Conservation (phyloP, 2,888 invertebrate genomes). For the Watsonalla cultraria region DNA sequence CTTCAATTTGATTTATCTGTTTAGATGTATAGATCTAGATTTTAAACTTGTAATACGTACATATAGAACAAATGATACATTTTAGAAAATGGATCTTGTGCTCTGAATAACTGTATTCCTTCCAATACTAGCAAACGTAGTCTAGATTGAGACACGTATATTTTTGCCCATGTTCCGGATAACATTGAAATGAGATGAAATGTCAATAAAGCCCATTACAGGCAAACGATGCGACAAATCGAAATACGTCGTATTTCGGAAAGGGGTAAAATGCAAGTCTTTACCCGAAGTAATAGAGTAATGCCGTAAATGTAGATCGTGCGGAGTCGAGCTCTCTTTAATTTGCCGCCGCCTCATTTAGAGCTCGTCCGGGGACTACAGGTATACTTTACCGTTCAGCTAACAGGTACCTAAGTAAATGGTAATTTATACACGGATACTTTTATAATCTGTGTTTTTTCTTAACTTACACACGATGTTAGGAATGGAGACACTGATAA, state of each 20-base stretch:
- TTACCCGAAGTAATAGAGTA: slow-evolving; percentile 27
- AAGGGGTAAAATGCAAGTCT: slow-evolving; percentile 13
- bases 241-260: neutral
- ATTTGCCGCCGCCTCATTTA: neutral
- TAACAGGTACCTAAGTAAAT: neutral
- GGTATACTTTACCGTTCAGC: neutral
- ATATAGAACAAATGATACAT: no score
- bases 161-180: neutral
- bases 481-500: no score
- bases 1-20: no score
- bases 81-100: no score
- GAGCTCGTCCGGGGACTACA: neutral
- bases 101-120: no score
- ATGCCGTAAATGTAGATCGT: slow-evolving; percentile 41
- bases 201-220: neutral
- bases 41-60: no score
- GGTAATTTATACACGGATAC: no score
- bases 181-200: neutral
- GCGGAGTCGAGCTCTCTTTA: slow-evolving; percentile 9
- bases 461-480: no score
- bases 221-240: neutral
- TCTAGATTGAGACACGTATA: no score
- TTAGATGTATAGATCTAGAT: no score
- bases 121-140: no score
- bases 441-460: no score